phyloP scores from a whole-genome alignment of 1,140 invertebrate species.

The Apolygus lucorum region DNA sequence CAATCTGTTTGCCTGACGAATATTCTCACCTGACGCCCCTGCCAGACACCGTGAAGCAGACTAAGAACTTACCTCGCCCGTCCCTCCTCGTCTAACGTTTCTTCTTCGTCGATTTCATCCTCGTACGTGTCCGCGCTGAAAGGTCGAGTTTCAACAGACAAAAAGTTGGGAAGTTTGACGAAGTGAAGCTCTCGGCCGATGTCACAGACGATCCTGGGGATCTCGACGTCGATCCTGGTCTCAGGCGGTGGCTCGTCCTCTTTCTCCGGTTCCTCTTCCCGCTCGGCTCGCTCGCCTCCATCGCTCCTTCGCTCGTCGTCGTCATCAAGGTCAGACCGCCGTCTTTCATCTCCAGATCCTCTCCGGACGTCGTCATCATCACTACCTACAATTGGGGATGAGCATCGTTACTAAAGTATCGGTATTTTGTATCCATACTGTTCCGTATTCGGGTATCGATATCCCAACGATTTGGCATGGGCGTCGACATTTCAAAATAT shows the following conservation, averaged over 20 bases:
- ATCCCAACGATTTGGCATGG: too few relatives aligned
- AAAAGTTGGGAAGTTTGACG: slow-evolving; percentile 88
- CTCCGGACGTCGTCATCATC: slow-evolving; percentile 44
- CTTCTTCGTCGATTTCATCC: slow-evolving; percentile 98
- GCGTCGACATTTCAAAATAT: too few relatives aligned
- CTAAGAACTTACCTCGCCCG: slow-evolving; percentile 55
- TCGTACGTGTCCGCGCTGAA: slow-evolving; percentile 94
- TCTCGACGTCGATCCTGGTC: slow-evolving; percentile 92
- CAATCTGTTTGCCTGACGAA: too few relatives aligned
- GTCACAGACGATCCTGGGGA: slow-evolving; percentile 88
- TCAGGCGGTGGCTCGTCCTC: slow-evolving; percentile 74
- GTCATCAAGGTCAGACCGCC: slow-evolving; percentile 16
- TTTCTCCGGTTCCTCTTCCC: slow-evolving; percentile 55
- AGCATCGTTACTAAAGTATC: too few relatives aligned
- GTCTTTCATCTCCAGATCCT: slow-evolving; percentile 34
- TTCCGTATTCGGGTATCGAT: too few relatives aligned
- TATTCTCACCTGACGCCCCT: too few relatives aligned
- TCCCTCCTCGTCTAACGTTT: slow-evolving; percentile 96
- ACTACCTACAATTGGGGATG: too few relatives aligned
- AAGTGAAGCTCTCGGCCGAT: slow-evolving; percentile 88
- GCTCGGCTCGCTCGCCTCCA: slow-evolving; percentile 36
- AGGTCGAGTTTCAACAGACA: slow-evolving; percentile 84
- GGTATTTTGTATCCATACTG: too few relatives aligned
- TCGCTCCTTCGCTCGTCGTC: slow-evolving; percentile 30
- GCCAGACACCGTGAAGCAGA: too few relatives aligned